Evolutionary conservation across 2,797 vertebrate genomes (phyloP), one percentile per base, ranked within the genome.

Genomic region (Scomberomorus guttatus): DNA sequence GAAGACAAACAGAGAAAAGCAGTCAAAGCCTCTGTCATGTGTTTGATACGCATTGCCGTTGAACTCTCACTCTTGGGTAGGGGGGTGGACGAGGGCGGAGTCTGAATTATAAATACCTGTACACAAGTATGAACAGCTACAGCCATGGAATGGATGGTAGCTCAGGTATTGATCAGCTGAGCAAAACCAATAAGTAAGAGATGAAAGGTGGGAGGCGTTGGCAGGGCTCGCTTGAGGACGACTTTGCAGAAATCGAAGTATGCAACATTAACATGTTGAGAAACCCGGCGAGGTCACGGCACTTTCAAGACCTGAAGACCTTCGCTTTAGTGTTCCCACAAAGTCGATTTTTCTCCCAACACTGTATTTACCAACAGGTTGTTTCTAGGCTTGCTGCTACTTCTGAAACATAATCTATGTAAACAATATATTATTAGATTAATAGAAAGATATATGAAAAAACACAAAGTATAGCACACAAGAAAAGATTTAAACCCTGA

Each of bases 191-290:
- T 60, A 58, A 37, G 37, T 20, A 4, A 13, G 56, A 69, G 57
- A 71, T 46, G 48, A 69, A 65, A 79, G 58, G 71, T 82, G 56
- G 72, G 79, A 81, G 75, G 79, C 34, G 65, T 70, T 17, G 58
- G 55, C 48, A 55, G 77, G 2, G 24, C 18, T 51, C 0, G 46
- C 57, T 68, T 2, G 3, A 54, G 62, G 77, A 55, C 1, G 18
- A 18, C 15, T 1, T 17, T 0, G 22, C 42, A 15, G 5, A 1
- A 24, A 63, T 80, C 25, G 8, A 70, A 69, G 24, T 9, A n/a
- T 29, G 9, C 6, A 37, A 24, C 58, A 39, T 20, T 17, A 57
- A 78, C 80, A 84, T 7, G 39, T 44, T 17, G 3, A n/a, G n/a
- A 46, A 14, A 63, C 20, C 7, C 7, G 44, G 6, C 3, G 22